Base-by-base conservation (phyloP, 2,113 vertebrate species). In the Thomomys bottae region DNA sequence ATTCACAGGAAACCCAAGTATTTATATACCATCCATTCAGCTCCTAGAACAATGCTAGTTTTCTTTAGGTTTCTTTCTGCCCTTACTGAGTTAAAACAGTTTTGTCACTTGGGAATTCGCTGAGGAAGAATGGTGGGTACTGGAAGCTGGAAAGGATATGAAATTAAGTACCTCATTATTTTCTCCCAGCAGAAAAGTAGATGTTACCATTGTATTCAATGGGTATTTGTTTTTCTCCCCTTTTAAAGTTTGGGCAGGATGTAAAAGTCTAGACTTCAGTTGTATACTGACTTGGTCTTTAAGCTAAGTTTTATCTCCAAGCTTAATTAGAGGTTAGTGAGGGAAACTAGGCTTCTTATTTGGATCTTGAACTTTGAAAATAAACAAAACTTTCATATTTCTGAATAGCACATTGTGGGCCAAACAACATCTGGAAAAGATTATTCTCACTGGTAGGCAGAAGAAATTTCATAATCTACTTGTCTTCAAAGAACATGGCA, bases 351-450 rank as follows among this genome's bases (percentile, higher is more conserved):
- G 24, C 81, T 87, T 96, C 88, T 93, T 63, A 70, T 84, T 94
- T 92, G 89, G 81, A 68, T 61, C 34, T 88, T 91, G 63, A 54
- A 82, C 17, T 95, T 79, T 88, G 86, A 92, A 84, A 80, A 82
- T 94, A 96, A 95, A 95, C 88, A 20, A 73, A 83, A 88, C 67
- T 61, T 94, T 91, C 64, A 32, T 89, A 94, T 61, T 87, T 54
- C 94, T 82, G 68, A 94, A 70, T 84, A 91, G 96, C 76, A 64
- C 78, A 40, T 76, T 89, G 86, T 90, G 79, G 77, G 89, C 94
- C 71, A 94, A 93, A 89, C 64, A 73, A 70, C 3, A 92, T 96
- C 96, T 97, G 90, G 90, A 94, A 96, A 66, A 94, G 61, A 88
- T 95, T 93, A 95, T 84, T 90, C 68, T 82, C 30, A 54, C 94